These are phyloP conservation scores for Lanius collurio DNA, from an alignment of 2,113 vertebrate species.

Conservation along the genomic window DNA sequence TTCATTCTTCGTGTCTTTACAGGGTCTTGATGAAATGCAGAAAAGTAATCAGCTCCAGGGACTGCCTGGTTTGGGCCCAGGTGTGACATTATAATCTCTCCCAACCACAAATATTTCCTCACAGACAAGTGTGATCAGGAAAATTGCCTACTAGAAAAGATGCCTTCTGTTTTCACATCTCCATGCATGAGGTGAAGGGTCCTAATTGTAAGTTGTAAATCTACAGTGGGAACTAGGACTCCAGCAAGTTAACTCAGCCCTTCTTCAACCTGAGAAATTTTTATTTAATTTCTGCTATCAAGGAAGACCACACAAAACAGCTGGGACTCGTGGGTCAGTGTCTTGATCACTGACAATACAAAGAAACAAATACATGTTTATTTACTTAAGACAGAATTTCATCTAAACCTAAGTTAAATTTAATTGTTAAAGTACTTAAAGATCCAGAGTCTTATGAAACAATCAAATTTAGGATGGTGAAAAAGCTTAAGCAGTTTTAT, in stretches of 20 bases:
- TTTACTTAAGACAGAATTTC: not conserved
- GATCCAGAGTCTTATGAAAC: not conserved
- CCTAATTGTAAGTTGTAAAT: not conserved
- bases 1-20: not conserved
- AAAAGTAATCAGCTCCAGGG: not conserved
- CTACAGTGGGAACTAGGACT: not conserved
- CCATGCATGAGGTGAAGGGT: not conserved
- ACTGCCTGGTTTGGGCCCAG: not conserved
- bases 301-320: not conserved
- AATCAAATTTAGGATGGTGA: not conserved
- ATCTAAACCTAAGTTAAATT: not conserved
- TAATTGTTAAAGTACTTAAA: not conserved
- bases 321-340: fast-evolving
- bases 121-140: not conserved
- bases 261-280: not conserved
- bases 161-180: not conserved
- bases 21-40: not conserved
- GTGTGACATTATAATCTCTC: not conserved
- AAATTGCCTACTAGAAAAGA: not conserved
- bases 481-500: not conserved
- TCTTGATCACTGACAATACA: not conserved
- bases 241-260: not conserved
- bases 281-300: not conserved
- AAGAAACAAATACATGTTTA: not conserved
- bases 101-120: not conserved